Evolutionary conservation across 2,888 invertebrate genomes (phyloP).

Genomic region (Habrosyne pyritoides): DNA sequence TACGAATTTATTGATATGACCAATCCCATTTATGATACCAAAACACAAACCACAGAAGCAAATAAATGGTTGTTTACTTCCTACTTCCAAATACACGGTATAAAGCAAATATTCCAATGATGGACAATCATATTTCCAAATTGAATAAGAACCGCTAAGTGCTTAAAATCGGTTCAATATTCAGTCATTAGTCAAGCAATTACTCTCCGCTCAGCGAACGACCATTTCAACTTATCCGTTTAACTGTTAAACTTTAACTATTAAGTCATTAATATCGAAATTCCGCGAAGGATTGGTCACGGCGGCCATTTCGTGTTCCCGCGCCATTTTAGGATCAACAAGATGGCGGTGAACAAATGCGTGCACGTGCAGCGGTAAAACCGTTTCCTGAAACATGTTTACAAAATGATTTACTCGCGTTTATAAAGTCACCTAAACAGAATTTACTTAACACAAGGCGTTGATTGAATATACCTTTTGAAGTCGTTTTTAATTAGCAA

Average conservation of each 20-base stretch:
- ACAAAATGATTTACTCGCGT: constrained; percentile 56
- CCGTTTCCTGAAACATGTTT: constrained; percentile 56
- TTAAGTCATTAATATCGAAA: constrained; percentile 71
- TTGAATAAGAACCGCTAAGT: constrained; percentile 31
- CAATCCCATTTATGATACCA: too few species aligned
- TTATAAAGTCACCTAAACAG: constrained; percentile 46
- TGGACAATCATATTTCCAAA: background rate
- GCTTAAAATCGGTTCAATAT: constrained; percentile 47
- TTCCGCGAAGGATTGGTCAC: constrained; percentile 49
- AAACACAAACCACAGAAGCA: background rate
- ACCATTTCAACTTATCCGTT: constrained; percentile 52
- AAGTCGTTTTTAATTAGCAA: constrained; percentile 18
- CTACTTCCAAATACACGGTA: background rate
- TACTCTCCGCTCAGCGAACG: constrained; percentile 56
- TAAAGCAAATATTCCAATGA: background rate
- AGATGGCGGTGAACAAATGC: constrained; percentile 49
- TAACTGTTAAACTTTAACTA: constrained; percentile 71
- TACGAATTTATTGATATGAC: background rate
- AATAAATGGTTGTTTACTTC: background rate
- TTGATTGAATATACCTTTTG: constrained; percentile 35
- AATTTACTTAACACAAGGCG: constrained; percentile 45
- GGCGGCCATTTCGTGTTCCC: constrained; percentile 52
- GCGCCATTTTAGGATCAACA: constrained; percentile 39
- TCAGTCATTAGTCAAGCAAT: constrained; percentile 61
- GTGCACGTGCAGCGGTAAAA: constrained; percentile 55